Base-by-base conservation (phyloP, 2,797 vertebrate genomes). In the Tiaroga cobitis region DNA sequence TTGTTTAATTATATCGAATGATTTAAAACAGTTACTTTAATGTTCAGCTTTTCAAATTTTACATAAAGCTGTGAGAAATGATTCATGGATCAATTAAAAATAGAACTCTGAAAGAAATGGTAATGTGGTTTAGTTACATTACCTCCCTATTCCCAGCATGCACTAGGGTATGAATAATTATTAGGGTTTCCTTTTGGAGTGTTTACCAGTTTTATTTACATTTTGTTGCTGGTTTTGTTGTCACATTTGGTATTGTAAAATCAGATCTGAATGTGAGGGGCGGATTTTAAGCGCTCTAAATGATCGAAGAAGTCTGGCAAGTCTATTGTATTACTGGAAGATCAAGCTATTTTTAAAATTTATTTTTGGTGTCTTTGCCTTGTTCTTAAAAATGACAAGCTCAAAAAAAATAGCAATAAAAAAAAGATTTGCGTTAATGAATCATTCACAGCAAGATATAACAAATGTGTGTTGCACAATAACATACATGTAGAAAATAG, bases 131-230 rank as follows among this genome's bases (percentile, higher is more conserved):
- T 43, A 16, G 56, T 63, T n/a, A 5, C 9, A 19, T 29, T 43
- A 1, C 1, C 56, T 63, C 76, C 0, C n/a, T 78, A 13, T 78
- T 79, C 37, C 37, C 56, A 78, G 37, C 56, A 63, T 41, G 76
- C 56, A 79, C n/a, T 43, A 63, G 37, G 56, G 16, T n/a, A 79
- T 79, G 37, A 79, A 63, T 79, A 79, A 79, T 79, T 43, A 79
- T 63, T 79, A 21, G 34, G 24, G 16, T 77, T 26, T 56, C 24
- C 10, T 77, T 59, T 77, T 63, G 4, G 37, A 63, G 39, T 59
- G 3, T 76, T 79, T 19, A 2, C 37, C n/a, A 29, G 37, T 29
- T 63, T 43, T 63, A 63, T 63, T 19, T 43, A 29, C 2, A 63
- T 79, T 29, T 63, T 21, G 5, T 29, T 43, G 32, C 51, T 78